phyloP scores from a whole-genome alignment of 2,888 invertebrate genomes.

The Blastobasis lacticolella region DNA sequence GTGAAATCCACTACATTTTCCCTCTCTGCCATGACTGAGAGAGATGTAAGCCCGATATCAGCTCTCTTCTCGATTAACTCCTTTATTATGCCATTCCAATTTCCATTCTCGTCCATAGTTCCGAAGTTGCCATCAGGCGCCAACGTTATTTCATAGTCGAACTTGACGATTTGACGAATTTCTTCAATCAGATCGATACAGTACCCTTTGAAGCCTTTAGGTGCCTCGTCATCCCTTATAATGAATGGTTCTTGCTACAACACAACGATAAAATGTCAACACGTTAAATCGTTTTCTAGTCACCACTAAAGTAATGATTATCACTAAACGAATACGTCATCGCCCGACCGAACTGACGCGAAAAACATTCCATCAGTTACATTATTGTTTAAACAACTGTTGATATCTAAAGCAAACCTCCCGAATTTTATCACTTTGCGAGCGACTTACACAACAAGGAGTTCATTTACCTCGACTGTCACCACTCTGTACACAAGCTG shows the following conservation, averaged over 20 bases:
- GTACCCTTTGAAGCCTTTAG: conserved; percentile 86
- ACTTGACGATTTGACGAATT: conserved; percentile 87
- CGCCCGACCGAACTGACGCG: no score
- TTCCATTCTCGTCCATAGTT: conserved; percentile 88
- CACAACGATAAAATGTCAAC: conserved; percentile 2
- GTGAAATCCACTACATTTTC: conserved; percentile 98
- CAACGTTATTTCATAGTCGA: conserved; percentile 91
- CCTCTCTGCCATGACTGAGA: conserved; percentile 97
- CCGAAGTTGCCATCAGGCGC: conserved; percentile 90
- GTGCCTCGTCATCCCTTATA: conserved; percentile 78
- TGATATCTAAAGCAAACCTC: conserved; percentile 33
- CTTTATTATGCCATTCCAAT: conserved; percentile 90
- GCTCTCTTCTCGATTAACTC: conserved; percentile 89
- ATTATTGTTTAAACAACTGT: conserved; percentile 49
- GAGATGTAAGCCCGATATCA: conserved; percentile 93
- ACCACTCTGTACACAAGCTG: conserved; percentile 90
- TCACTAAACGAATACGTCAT: no score
- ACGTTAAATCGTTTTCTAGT: background rate
- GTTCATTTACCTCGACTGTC: conserved; percentile 81
- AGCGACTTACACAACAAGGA: conserved; percentile 39
- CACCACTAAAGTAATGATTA: background rate
- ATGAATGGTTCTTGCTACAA: conserved; percentile 89
- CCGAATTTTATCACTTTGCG: conserved; percentile 41
- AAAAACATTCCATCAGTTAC: background rate
- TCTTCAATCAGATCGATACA: conserved; percentile 95